Percentiles rank a stretch among this genome's conserved stretches.
Conservation (phyloP, 1,140 invertebrate species). For the Heliconius congener region DNA sequence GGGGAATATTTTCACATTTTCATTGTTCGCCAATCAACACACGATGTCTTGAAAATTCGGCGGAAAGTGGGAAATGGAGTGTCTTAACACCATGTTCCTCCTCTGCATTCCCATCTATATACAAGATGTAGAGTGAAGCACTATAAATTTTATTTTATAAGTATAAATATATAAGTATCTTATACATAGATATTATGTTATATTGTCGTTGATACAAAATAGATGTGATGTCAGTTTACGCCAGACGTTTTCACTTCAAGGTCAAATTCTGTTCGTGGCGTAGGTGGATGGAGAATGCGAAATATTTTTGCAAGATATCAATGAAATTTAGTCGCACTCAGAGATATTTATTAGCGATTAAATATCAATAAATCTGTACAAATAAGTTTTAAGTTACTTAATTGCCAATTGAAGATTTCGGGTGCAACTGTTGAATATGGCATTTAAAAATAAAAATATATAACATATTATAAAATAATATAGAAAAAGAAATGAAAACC, state of each 20-base stretch:
- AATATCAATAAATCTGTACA: neutral
- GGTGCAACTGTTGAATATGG: neutral
- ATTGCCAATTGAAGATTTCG: neutral
- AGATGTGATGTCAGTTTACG: conserved; percentile 15
- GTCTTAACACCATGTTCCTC: no score
- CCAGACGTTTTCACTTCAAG: conserved; percentile 12
- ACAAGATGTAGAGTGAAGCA: no score
- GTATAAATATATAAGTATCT: no score
- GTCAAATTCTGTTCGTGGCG: neutral
- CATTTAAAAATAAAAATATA: neutral
- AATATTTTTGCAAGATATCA: neutral
- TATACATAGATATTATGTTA: neutral
- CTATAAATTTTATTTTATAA: no score
- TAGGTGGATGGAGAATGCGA: neutral
- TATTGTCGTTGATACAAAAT: neutral
- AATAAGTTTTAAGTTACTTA: neutral
- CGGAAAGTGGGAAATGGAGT: no score
- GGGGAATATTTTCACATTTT: no score
- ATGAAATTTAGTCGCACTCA: neutral
- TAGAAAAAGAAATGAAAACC: neutral
- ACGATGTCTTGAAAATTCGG: no score
- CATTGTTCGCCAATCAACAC: no score
- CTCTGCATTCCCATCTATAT: no score
- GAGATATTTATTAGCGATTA: neutral
- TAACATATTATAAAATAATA: neutral